Percentiles rank a stretch among this genome's conserved stretches.
Conservation (phyloP, 2,113 vertebrate species). For the Serilophus lunatus region DNA sequence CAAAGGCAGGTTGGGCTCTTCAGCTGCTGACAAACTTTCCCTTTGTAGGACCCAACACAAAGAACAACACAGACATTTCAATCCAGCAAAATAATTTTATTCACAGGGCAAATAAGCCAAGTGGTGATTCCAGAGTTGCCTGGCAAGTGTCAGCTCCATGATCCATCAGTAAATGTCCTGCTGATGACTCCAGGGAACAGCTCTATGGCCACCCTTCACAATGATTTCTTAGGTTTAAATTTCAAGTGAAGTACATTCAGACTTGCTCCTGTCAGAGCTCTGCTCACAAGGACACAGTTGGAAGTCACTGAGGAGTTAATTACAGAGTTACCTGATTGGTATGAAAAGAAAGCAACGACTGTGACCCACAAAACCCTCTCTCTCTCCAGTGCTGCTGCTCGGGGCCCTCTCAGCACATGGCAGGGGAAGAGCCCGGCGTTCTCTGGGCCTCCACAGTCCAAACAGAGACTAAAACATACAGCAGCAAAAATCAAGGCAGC, state of each 20-base stretch:
- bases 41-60: not conserved
- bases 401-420: not conserved
- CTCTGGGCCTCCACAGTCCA: not conserved
- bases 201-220: not conserved
- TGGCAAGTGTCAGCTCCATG: not conserved
- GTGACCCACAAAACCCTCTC: not conserved
- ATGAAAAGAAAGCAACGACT: not conserved
- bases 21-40: not conserved
- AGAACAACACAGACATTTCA: not conserved
- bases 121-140: not conserved
- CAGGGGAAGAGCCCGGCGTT: rapidly evolving
- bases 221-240: not conserved
- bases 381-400: not conserved
- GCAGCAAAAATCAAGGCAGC: not conserved
- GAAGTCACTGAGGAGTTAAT: not conserved
- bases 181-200: not conserved
- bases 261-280: not conserved
- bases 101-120: not conserved
- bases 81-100: constrained; percentile 22
- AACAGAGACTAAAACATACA: not conserved
- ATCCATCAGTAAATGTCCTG: not conserved
- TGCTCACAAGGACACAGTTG: not conserved
- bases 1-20: not conserved
- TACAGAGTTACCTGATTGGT: not conserved
- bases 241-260: constrained; percentile 1